These are phyloP conservation scores for Orestias chungarensis DNA, from an alignment of 2,797 vertebrate species.

Conservation along the genomic window DNA sequence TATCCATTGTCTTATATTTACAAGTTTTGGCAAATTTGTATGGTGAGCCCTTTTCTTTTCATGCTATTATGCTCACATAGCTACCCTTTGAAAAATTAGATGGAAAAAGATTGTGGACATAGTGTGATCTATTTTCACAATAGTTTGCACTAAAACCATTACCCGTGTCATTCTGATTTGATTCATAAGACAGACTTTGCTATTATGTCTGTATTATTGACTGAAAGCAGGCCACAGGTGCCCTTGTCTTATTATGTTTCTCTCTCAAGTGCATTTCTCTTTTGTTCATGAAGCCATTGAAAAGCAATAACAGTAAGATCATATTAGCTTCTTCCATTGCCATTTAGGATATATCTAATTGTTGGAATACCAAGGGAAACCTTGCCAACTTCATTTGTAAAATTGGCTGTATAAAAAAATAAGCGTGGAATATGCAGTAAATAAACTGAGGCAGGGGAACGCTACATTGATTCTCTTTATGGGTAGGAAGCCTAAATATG, in stretches of 20 bases:
- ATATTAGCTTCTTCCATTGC: slow-evolving; percentile 62
- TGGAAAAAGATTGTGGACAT: slow-evolving; percentile 34
- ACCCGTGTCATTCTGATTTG: slow-evolving; percentile 59
- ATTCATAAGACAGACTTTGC: slow-evolving; percentile 68
- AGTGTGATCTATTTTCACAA: slow-evolving; percentile 44
- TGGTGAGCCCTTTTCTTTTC: not conserved
- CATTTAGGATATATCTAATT: slow-evolving; percentile 64
- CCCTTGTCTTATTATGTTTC: slow-evolving; percentile 66
- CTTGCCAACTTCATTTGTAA: slow-evolving; percentile 58
- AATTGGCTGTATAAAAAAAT: slow-evolving; percentile 48
- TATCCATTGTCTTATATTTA: not conserved
- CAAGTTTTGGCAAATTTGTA: slow-evolving; percentile 9
- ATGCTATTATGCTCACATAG: slow-evolving; percentile 24
- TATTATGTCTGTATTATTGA: slow-evolving; percentile 70
- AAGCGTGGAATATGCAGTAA: slow-evolving; percentile 44
- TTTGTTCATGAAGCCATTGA: slow-evolving; percentile 68
- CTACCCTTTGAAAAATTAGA: slow-evolving; percentile 48
- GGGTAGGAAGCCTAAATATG: slow-evolving; percentile 3
- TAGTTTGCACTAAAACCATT: slow-evolving; percentile 54
- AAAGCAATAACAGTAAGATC: slow-evolving; percentile 73
- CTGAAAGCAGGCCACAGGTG: slow-evolving; percentile 64
- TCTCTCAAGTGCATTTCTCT: slow-evolving; percentile 66
- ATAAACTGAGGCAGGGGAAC: slow-evolving; percentile 32
- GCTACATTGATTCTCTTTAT: slow-evolving; percentile 9
- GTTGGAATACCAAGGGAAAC: slow-evolving; percentile 58